These are phyloP conservation scores for Coregonus ussuriensis DNA, from an alignment of 2,797 vertebrate species.

Conservation along the genomic window DNA sequence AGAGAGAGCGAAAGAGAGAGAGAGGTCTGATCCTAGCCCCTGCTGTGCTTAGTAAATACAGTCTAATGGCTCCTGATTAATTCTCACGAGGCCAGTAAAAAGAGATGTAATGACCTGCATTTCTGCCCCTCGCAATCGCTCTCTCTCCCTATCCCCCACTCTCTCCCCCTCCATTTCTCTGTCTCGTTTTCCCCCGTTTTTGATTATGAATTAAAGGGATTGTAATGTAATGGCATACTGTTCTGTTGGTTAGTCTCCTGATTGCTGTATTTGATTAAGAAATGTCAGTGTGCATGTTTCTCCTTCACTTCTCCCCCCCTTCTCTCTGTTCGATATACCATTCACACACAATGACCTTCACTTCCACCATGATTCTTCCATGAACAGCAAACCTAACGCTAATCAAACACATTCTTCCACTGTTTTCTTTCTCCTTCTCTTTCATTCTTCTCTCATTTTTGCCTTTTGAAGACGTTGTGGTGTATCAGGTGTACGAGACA, in stretches of 20 bases:
- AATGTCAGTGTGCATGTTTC: constrained; percentile 95
- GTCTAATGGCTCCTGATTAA: constrained; percentile 99
- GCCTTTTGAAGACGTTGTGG: constrained; percentile 65
- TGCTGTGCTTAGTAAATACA: constrained; percentile 93
- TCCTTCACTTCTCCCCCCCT: constrained; percentile 51
- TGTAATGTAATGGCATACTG: constrained; percentile 88
- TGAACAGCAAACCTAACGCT: constrained; percentile 70
- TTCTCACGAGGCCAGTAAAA: constrained; percentile 95
- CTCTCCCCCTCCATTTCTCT: constrained; percentile 32
- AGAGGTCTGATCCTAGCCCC: constrained; percentile 62
- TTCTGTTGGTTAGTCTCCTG: constrained; percentile 93
- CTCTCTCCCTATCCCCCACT: constrained; percentile 29
- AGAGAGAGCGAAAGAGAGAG: constrained; percentile 21
- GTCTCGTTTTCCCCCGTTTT: constrained; percentile 85
- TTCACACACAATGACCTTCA: constrained; percentile 73
- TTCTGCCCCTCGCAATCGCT: constrained; percentile 58
- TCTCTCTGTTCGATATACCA: constrained; percentile 60
- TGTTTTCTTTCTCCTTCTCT: constrained; percentile 54
- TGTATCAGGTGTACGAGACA: constrained; percentile 67
- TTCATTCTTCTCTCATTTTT: constrained; percentile 57
- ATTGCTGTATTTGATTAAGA: constrained; percentile 99
- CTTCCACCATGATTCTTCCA: constrained; percentile 61
- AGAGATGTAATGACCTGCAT: constrained; percentile 95
- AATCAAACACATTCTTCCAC: constrained; percentile 83
- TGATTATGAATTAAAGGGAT: constrained; percentile 94